phyloP scores from a whole-genome alignment of 2,888 invertebrate species.

The Nephrocerus scutellatus region DNA sequence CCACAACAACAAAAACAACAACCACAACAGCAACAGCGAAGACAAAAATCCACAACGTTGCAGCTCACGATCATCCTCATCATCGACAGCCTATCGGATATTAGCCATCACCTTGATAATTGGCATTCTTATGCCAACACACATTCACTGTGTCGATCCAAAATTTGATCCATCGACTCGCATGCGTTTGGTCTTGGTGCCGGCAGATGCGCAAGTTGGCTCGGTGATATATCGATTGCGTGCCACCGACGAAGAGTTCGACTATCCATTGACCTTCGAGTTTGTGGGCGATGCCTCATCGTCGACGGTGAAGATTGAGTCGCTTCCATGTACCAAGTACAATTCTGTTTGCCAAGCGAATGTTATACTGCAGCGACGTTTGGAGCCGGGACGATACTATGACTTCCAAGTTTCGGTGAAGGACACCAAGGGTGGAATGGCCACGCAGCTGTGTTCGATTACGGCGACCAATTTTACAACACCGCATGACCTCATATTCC shows the following conservation, averaged over 20 bases:
- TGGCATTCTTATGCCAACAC: constrained; percentile 38
- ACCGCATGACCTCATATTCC: constrained; percentile 74
- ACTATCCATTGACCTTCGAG: constrained; percentile 78
- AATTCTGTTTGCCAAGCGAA: constrained; percentile 87
- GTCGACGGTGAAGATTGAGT: constrained; percentile 70
- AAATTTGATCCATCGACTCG: constrained; percentile 78
- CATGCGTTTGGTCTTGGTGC: constrained; percentile 74
- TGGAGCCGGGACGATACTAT: constrained; percentile 76
- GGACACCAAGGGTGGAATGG: constrained; percentile 71
- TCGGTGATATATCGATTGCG: constrained; percentile 81
- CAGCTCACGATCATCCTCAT: constrained; percentile 8
- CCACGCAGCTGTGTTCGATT: constrained; percentile 69
- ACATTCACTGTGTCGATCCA: constrained; percentile 56
- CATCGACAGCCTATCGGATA: constrained; percentile 41
- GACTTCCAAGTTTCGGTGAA: constrained; percentile 68
- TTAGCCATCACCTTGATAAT: constrained; percentile 43
- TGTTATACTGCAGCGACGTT: constrained; percentile 66
- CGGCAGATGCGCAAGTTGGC: constrained; percentile 74
- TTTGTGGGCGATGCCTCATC: constrained; percentile 69
- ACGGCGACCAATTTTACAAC: constrained; percentile 79
- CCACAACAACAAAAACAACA: constrained; percentile 3
- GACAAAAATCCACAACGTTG: constrained; percentile 12
- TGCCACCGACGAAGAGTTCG: constrained; percentile 80
- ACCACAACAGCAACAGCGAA: constrained; percentile 8
- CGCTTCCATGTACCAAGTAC: constrained; percentile 76